Evolutionary conservation across 2,888 invertebrate species (phyloP), one percentile per base, ranked within the genome.

Genomic region (Lepeophtheirus nordmannii): DNA sequence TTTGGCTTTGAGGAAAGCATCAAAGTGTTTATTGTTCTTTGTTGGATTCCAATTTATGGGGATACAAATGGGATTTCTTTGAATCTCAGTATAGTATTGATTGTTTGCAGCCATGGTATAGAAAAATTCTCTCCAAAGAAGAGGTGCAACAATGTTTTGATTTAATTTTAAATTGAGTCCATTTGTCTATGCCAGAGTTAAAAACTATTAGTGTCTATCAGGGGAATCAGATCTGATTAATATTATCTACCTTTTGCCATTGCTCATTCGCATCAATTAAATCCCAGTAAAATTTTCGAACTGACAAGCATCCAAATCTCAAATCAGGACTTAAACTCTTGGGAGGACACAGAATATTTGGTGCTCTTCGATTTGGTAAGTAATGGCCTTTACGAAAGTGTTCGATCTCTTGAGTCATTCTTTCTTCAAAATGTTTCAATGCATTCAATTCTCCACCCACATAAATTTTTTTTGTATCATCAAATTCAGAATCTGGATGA

Each of bases 61-160:
- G 69, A 86, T 75, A 70, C 86, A 86, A 67, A 86, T 85, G 1
- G 83, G 83, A 74, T 86, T 86, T 67, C 77, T 78, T 22, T 79
- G 78, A 82, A 86, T 85, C 72, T 82, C 81, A 8, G n/a, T 83
- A 72, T 83, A 86, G 70, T 82, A 77, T 0, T 81, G 80, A 74
- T 86, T 86, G 72, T 83, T 82, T 17, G 84, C 82, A 46, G 85
- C 84, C 85, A 86, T 85, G 40, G 85, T 83, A 75, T 86, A 86
- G 75, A 86, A 86, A 71, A 85, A 86, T 72, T 86, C 85, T 39
- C 85, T 79, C 86, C 86, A 86, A 53, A 85, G 82, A 40, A 86
- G 74, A 72, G 86, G 86, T 0, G 84, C 83, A 9, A 72, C 71
- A 40, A 74, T 67, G 1, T 46, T 2, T 5, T 46, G 53, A 46